Percentiles rank a stretch among this genome's conserved stretches.
These are phyloP conservation scores for Lagorchestes hirsutus DNA, from an alignment of 2,797 vertebrate species.

Conservation along the genomic window DNA sequence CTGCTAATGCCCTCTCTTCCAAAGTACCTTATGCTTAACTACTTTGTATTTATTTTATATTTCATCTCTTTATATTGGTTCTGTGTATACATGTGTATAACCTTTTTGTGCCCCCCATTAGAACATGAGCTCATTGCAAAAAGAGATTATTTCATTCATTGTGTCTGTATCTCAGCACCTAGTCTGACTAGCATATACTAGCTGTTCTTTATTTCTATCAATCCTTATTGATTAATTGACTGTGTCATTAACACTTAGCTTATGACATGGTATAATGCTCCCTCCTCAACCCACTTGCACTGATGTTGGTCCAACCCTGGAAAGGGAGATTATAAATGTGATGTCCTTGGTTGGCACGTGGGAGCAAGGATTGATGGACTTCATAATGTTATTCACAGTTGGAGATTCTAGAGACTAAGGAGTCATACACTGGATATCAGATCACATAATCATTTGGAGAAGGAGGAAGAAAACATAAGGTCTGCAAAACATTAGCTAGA, in stretches of 20 bases:
- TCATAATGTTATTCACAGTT: neutral
- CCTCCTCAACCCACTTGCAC: neutral
- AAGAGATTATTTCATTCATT: neutral
- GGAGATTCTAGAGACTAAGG: neutral
- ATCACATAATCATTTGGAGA: neutral
- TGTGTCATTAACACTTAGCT: neutral
- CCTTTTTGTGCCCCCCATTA: neutral
- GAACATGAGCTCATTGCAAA: neutral
- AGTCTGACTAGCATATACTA: neutral
- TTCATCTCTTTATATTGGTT: neutral
- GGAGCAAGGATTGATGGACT: neutral
- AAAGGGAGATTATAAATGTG: neutral
- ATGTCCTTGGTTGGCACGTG: neutral
- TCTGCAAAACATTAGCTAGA: neutral
- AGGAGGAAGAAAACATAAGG: neutral
- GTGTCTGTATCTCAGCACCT: neutral
- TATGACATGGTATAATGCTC: neutral
- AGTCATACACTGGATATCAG: neutral
- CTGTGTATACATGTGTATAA: neutral
- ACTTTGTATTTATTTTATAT: neutral
- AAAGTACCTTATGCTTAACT: neutral
- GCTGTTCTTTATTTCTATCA: neutral
- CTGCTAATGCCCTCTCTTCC: neutral
- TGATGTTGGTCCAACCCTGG: neutral
- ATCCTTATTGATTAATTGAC: neutral